phyloP scores from a whole-genome alignment of 2,113 vertebrate genomes.

The Sander lucioperca region DNA sequence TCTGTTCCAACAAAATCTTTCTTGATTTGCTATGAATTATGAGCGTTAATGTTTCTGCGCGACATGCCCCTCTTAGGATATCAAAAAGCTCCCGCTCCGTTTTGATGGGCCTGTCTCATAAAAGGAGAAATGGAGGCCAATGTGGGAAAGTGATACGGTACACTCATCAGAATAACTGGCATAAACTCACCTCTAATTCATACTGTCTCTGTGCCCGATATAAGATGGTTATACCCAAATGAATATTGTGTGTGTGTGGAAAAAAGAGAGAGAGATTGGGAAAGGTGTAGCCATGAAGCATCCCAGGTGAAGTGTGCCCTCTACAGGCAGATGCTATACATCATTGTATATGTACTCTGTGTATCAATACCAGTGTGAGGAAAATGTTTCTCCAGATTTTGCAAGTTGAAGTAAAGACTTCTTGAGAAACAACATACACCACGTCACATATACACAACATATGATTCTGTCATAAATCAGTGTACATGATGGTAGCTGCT shows the following conservation, averaged over 20 bases:
- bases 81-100: conserved; percentile 68
- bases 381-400: conserved; percentile 14
- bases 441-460: background rate
- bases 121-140: conserved; percentile 62
- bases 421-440: background rate
- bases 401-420: conserved; percentile 28
- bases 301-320: conserved; percentile 78
- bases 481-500: conserved; percentile 37
- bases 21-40: conserved; percentile 78
- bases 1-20: conserved; percentile 69
- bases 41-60: conserved; percentile 65
- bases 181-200: conserved; percentile 62
- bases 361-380: background rate
- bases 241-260: conserved; percentile 27
- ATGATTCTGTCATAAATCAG: conserved; percentile 27
- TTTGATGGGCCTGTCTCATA: conserved; percentile 75
- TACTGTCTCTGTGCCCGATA: conserved; percentile 41
- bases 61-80: conserved; percentile 66
- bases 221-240: conserved; percentile 50
- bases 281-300: conserved; percentile 41
- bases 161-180: conserved; percentile 60
- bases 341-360: background rate
- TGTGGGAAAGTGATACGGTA: conserved; percentile 47
- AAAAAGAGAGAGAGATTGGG: conserved; percentile 5
- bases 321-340: conserved; percentile 67